Conservation (phyloP, 2,113 vertebrate genomes). For the Muntiacus muntjak region DNA sequence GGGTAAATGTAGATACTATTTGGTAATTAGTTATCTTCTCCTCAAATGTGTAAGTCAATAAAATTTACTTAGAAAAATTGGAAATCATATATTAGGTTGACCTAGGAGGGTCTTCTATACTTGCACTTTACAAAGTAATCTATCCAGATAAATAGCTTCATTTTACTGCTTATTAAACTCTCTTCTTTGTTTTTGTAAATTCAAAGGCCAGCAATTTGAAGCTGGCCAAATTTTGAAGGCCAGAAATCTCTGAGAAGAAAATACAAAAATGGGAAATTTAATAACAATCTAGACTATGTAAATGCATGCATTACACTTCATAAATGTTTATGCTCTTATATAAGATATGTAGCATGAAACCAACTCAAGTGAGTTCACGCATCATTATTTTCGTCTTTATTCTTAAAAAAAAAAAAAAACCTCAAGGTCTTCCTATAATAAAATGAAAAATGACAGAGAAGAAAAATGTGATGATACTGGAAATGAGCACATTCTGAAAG, state of each 20-base stretch:
- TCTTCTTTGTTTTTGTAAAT: slow-evolving; percentile 22
- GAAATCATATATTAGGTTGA: background rate
- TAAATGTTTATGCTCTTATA: background rate
- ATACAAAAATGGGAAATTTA: background rate
- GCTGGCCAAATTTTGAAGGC: background rate
- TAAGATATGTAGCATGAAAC: background rate
- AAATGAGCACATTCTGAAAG: slow-evolving; percentile 34
- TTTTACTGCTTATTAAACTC: slow-evolving; percentile 30
- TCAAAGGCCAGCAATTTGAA: background rate
- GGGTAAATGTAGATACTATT: background rate
- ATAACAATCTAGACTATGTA: slow-evolving; percentile 21
- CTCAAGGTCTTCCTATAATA: background rate
- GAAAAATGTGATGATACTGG: slow-evolving; percentile 21
- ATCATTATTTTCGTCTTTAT: background rate
- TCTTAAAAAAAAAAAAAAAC: background rate
- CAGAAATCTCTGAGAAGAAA: background rate
- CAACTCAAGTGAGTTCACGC: background rate
- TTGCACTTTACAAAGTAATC: background rate
- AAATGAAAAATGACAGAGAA: slow-evolving; percentile 45
- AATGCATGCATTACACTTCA: background rate
- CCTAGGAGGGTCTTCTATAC: background rate
- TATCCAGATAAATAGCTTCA: background rate
- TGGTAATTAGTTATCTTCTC: background rate
- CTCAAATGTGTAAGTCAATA: background rate
- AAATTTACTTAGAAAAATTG: background rate